phyloP scores from a whole-genome alignment of 2,888 invertebrate species.

The Steinernema scapterisci region DNA sequence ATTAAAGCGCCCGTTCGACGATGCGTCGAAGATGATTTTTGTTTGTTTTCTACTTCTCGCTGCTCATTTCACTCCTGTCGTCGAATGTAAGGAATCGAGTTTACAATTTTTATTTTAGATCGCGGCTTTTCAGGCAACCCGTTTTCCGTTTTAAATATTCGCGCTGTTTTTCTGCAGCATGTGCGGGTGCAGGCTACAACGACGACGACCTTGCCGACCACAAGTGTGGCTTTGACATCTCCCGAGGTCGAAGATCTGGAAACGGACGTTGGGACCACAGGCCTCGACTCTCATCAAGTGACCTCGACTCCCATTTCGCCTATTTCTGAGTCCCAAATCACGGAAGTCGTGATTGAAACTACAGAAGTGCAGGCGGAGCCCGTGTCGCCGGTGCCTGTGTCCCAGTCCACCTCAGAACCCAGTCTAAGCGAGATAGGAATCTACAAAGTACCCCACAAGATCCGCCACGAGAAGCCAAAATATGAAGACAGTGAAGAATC shows the following conservation, averaged over 20 bases:
- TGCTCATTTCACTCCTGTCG: background rate
- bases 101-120: background rate
- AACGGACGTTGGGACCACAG: too few relatives aligned
- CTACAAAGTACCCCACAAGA: background rate
- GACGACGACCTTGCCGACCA: too few relatives aligned
- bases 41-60: background rate
- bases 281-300: too few relatives aligned
- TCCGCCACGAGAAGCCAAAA: background rate
- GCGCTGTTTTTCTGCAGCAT: slow-evolving; percentile 15
- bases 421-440: background rate
- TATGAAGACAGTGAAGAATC: background rate
- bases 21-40: slow-evolving; percentile 17
- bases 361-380: too few relatives aligned
- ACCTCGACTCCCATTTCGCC: too few relatives aligned
- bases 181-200: background rate
- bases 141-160: background rate
- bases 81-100: background rate
- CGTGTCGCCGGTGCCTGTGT: too few relatives aligned
- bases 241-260: too few relatives aligned
- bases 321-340: too few relatives aligned
- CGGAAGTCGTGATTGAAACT: too few relatives aligned
- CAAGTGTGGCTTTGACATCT: too few relatives aligned
- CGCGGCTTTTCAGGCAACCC: background rate
- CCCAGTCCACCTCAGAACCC: too few relatives aligned
- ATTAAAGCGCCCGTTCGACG: background rate